A percentile compares a stretch with the other conserved stretches of the same genome.
Evolutionary conservation across 2,797 vertebrate species (phyloP).

Genomic region (Scomberomorus guttatus): DNA sequence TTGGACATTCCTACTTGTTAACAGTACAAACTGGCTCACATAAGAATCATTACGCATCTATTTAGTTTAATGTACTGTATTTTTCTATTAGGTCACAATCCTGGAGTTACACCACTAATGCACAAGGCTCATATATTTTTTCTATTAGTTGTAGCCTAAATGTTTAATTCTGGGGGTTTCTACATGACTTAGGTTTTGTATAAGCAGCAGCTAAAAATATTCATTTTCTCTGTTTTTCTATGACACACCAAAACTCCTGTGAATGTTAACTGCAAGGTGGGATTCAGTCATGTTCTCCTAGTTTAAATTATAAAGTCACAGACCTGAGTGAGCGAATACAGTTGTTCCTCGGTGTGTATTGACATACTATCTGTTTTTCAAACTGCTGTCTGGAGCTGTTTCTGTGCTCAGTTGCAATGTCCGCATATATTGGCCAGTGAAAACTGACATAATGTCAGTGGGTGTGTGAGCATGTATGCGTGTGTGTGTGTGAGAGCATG

Average conservation of each 20-base stretch:
- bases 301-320: constrained; percentile 58
- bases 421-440: constrained; percentile 61
- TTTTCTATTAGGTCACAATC: constrained; percentile 29
- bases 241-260: constrained; percentile 51
- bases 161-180: constrained; percentile 72
- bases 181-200: constrained; percentile 63
- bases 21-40: constrained; percentile 25
- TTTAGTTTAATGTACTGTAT: neutral
- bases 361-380: constrained; percentile 76
- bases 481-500: constrained; percentile 43
- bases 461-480: constrained; percentile 15
- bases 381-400: constrained; percentile 69
- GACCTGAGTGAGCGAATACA: constrained; percentile 63
- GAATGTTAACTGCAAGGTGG: constrained; percentile 52
- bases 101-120: constrained; percentile 24
- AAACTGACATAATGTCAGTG: constrained; percentile 74
- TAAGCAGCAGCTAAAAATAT: constrained; percentile 77
- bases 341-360: constrained; percentile 58
- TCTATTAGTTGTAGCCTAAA: constrained; percentile 65
- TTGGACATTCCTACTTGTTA: constrained; percentile 51
- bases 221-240: constrained; percentile 57
- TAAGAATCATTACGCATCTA: constrained; percentile 12
- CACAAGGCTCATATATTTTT: constrained; percentile 39
- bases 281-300: constrained; percentile 51
- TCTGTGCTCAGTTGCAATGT: constrained; percentile 71